Percentiles rank a stretch among this genome's conserved stretches.
Evolutionary conservation across 2,888 invertebrate genomes (phyloP).

Genomic region (Drosophila multiciliata): DNA sequence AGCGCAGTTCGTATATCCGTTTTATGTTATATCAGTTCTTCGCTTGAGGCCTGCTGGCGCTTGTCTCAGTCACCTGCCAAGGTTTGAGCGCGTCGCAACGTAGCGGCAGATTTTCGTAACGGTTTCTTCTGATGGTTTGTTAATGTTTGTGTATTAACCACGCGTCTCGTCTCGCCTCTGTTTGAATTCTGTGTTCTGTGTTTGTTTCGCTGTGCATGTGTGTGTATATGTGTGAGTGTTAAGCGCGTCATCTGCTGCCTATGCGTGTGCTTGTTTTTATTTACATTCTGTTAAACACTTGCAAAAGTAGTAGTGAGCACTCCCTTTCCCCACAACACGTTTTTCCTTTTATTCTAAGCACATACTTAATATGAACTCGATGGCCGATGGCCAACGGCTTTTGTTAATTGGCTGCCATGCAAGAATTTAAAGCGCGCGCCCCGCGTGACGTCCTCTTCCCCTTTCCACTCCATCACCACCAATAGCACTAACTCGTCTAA

Average conservation of each 20-base stretch:
- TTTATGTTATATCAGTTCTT: constrained; percentile 63
- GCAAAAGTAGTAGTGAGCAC: constrained; percentile 18
- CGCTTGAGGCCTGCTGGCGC: constrained; percentile 61
- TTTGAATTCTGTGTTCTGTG: constrained; percentile 23
- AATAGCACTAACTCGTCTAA: neutral
- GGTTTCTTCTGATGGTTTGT: constrained; percentile 41
- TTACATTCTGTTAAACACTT: constrained; percentile 37
- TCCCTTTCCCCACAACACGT: constrained; percentile 38
- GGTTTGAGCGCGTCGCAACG: constrained; percentile 81
- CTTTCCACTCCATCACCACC: neutral
- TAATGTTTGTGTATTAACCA: constrained; percentile 15
- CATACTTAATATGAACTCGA: constrained; percentile 48
- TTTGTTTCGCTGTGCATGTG: constrained; percentile 24
- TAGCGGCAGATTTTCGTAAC: constrained; percentile 52
- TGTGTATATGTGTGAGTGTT: constrained; percentile 46
- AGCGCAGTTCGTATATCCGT: constrained; percentile 44
- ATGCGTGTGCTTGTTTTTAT: constrained; percentile 65
- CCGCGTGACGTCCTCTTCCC: constrained; percentile 52
- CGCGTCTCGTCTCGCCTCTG: constrained; percentile 18
- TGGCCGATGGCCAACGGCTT: constrained; percentile 44
- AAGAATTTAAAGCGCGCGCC: constrained; percentile 75
- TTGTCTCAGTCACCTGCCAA: constrained; percentile 80
- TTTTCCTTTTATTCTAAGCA: constrained; percentile 34
- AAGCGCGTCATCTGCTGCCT: constrained; percentile 35
- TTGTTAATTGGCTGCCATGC: constrained; percentile 59